These are phyloP conservation scores for Hafferia zeledoni DNA, from an alignment of 2,797 vertebrate genomes.

Conservation along the genomic window DNA sequence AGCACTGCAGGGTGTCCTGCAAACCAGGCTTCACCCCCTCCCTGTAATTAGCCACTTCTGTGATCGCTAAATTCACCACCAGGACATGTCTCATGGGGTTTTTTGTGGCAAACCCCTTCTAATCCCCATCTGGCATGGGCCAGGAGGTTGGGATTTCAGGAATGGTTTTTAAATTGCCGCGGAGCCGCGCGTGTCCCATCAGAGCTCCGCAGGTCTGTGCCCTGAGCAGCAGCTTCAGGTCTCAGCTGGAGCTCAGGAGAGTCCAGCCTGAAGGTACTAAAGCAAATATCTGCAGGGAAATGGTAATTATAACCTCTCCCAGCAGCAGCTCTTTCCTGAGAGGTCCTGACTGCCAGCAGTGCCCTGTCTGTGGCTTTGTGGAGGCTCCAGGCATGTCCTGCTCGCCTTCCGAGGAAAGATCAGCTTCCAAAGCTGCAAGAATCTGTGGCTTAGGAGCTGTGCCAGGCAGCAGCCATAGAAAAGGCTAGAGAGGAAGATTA, in stretches of 20 bases:
- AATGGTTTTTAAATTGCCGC: neutral
- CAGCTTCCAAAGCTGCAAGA: neutral
- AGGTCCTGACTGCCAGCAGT: neutral
- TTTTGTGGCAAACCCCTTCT: neutral
- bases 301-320: neutral
- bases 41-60: neutral
- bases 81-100: neutral
- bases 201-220: neutral
- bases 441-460: neutral
- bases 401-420: neutral
- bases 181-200: rapidly evolving
- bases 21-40: neutral
- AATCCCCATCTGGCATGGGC: neutral
- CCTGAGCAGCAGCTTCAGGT: neutral
- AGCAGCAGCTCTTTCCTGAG: neutral
- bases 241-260: neutral
- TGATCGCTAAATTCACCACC: neutral
- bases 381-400: neutral
- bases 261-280: neutral
- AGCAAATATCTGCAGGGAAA: neutral
- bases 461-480: neutral
- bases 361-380: neutral
- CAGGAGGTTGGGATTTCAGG: neutral
- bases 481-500: neutral
- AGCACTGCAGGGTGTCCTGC: rapidly evolving